Conservation (phyloP, 2,797 vertebrate genomes). For the Galagoides demidoff region DNA sequence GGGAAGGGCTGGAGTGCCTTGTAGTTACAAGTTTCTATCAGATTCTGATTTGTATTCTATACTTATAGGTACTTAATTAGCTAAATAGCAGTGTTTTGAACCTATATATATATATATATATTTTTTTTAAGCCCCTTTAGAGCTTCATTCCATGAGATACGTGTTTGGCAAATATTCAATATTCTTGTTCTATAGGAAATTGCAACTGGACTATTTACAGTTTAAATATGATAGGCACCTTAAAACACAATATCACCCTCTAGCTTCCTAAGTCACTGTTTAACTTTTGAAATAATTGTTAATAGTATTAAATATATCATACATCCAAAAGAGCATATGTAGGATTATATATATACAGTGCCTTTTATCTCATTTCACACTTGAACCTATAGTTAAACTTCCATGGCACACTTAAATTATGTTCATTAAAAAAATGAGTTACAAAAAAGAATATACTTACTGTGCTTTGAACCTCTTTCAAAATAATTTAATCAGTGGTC, state of each 20-base stretch:
- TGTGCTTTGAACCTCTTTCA: too few species aligned
- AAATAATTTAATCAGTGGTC: too few species aligned
- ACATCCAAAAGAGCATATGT: neutral
- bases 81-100: neutral
- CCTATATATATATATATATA: neutral
- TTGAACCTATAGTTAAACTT: too few species aligned
- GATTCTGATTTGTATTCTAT: neutral
- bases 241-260: neutral
- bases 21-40: neutral
- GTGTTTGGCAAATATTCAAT: neutral
- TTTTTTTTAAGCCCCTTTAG: neutral
- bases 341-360: neutral
- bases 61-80: neutral
- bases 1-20: neutral
- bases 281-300: conserved; percentile 21
- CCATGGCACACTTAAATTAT: too few species aligned
- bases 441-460: too few species aligned
- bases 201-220: neutral
- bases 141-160: neutral
- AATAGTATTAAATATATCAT: neutral
- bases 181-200: conserved; percentile 29
- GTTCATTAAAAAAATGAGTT: too few species aligned
- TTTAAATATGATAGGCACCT: conserved; percentile 1
- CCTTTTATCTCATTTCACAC: too few species aligned
- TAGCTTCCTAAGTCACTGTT: neutral